A percentile compares a stretch with the other conserved stretches of the same genome.
Conservation (phyloP, 2,888 invertebrate genomes). For the Eurytoma californica region DNA sequence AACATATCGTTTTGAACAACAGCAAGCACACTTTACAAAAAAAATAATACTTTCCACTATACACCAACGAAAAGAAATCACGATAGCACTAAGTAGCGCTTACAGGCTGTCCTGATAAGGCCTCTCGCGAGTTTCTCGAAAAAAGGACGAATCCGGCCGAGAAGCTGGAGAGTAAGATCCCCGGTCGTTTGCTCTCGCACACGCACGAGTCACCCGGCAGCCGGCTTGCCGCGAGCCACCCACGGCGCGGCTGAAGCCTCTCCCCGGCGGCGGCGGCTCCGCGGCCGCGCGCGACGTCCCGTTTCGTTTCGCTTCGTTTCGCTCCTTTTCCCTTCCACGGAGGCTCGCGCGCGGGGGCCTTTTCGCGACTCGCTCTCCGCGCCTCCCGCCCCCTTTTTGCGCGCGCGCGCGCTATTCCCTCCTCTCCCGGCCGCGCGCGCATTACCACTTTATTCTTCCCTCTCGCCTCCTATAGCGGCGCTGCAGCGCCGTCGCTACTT, state of each 20-base stretch:
- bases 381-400: constrained; percentile 44
- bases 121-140: no score
- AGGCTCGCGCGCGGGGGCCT: constrained; percentile 38
- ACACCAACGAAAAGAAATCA: no score
- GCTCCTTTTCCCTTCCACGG: constrained; percentile 47
- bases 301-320: constrained; percentile 58
- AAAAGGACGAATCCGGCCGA: no score
- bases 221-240: constrained; percentile 57
- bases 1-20: no score
- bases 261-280: no score
- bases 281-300: constrained; percentile 54
- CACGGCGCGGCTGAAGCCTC: constrained; percentile 59
- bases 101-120: no score
- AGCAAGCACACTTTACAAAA: no score
- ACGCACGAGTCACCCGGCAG: not conserved
- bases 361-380: constrained; percentile 20
- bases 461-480: not conserved
- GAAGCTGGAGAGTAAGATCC: no score
- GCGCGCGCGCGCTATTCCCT: constrained; percentile 51
- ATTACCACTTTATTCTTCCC: no score
- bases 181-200: no score
- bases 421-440: not conserved
- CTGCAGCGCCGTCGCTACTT: constrained; percentile 71
- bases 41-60: no score
- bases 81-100: no score